A percentile compares a stretch with the other conserved stretches of the same genome.
These are phyloP conservation scores for Sebastes cheni DNA, from an alignment of 2,797 vertebrate genomes.

Conservation along the genomic window DNA sequence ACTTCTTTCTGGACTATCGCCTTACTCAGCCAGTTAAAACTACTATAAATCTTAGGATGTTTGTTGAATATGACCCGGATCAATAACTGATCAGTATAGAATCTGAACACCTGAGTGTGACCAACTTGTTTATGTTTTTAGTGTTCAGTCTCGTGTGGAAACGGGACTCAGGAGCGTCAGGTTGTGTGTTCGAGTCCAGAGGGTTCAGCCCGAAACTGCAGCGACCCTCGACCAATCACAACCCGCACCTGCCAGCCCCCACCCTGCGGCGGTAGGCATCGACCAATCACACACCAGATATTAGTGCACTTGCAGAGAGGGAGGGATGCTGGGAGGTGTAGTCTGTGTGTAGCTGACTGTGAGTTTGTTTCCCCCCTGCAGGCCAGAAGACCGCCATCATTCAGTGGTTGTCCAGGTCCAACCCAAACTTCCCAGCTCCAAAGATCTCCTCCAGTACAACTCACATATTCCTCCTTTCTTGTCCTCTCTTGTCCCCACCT, in stretches of 20 bases:
- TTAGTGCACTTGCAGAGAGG: background rate
- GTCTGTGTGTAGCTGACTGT: background rate
- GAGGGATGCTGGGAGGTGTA: background rate
- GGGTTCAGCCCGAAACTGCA: constrained; percentile 84
- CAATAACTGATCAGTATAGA: background rate
- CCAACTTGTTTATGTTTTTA: constrained; percentile 50
- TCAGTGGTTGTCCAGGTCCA: constrained; percentile 92
- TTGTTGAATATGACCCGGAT: background rate
- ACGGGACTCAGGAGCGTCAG: constrained; percentile 92
- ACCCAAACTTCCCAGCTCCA: constrained; percentile 83
- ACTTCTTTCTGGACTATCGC: background rate
- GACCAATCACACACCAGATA: background rate
- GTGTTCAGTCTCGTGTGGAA: constrained; percentile 92
- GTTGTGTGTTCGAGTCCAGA: constrained; percentile 87
- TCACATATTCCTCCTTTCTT: constrained; percentile 79
- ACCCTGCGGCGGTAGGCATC: constrained; percentile 85
- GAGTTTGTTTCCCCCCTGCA: constrained; percentile 54
- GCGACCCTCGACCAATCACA: constrained; percentile 81
- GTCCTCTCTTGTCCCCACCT: background rate
- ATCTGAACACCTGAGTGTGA: background rate
- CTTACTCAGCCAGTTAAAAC: background rate
- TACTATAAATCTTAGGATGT: too few relatives aligned
- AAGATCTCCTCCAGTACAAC: constrained; percentile 91
- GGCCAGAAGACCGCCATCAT: constrained; percentile 91
- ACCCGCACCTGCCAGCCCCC: constrained; percentile 83